Percentiles rank a stretch among this genome's conserved stretches.
Conservation (phyloP, 2,113 vertebrate species). For the Mola mola region DNA sequence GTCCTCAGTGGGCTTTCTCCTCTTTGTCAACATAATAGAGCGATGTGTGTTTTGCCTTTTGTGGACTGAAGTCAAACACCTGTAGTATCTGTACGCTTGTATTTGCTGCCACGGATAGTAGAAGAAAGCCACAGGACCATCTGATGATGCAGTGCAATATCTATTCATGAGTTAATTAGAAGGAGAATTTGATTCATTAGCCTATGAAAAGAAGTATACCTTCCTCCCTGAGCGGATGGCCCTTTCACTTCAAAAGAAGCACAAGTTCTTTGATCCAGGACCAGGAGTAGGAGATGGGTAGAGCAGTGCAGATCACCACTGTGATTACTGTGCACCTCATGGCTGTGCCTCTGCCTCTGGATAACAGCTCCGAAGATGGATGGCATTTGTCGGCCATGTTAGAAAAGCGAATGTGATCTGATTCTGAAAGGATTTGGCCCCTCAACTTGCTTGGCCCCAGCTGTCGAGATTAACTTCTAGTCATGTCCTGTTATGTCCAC, state of each 20-base stretch:
- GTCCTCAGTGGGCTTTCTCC: conserved; percentile 57
- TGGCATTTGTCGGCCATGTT: conserved; percentile 64
- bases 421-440: conserved; percentile 63
- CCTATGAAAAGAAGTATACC: conserved; percentile 57
- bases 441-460: conserved; percentile 46
- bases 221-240: conserved; percentile 49
- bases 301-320: conserved; percentile 17
- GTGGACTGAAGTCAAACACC: conserved; percentile 60
- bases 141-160: conserved; percentile 55
- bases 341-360: conserved; percentile 52
- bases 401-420: conserved; percentile 67
- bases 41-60: conserved; percentile 30
- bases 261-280: conserved; percentile 69
- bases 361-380: conserved; percentile 62
- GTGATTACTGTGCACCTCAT: conserved; percentile 58
- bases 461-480: conserved; percentile 66
- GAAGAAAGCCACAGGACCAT: conserved; percentile 44
- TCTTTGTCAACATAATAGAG: conserved; percentile 53
- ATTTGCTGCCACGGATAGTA: conserved; percentile 29
- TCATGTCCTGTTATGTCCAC: conserved; percentile 55
- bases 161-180: conserved; percentile 69
- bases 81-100: conserved; percentile 38
- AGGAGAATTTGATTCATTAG: conserved; percentile 76
- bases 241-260: conserved; percentile 69
- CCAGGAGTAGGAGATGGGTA: conserved; percentile 45